Evolutionary conservation across 1,140 invertebrate genomes (phyloP).

Genomic region (Brachystomella parvula): DNA sequence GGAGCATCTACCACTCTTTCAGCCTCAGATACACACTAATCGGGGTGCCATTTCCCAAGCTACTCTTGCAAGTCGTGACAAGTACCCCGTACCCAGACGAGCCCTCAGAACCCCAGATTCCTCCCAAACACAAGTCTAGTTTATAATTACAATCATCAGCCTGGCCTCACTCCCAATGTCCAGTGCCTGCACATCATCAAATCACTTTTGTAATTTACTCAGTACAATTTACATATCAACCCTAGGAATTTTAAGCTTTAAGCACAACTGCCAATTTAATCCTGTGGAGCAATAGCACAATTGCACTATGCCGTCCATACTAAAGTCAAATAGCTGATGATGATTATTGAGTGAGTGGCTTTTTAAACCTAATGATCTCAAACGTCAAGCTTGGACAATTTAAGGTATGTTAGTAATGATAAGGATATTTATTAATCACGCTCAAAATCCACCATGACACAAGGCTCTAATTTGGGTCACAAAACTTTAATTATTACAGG

Average conservation of each 20-base stretch:
- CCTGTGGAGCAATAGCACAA: neutral
- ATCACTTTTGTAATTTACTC: neutral
- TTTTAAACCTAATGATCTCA: constrained; percentile 7
- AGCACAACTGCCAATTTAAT: neutral
- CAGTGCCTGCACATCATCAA: neutral
- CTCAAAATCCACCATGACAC: constrained; percentile 3
- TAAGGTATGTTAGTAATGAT: neutral
- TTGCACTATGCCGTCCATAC: neutral
- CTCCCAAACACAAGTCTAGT: constrained; percentile 35
- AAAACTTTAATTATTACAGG: neutral
- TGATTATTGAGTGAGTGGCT: neutral
- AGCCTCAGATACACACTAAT: constrained; percentile 20
- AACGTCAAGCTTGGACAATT: neutral
- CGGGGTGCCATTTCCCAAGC: constrained; percentile 18
- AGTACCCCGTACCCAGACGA: constrained; percentile 21
- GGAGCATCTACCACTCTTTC: constrained; percentile 24
- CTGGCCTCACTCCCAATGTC: neutral
- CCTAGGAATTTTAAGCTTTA: neutral
- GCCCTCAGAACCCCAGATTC: constrained; percentile 22
- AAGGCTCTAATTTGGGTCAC: neutral
- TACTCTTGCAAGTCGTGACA: constrained; percentile 1
- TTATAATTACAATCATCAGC: too few species aligned
- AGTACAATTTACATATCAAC: neutral
- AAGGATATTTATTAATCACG: neutral
- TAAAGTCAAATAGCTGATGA: neutral